These are phyloP conservation scores for Pogona vitticeps DNA, from an alignment of 2,113 vertebrate species.

Conservation along the genomic window DNA sequence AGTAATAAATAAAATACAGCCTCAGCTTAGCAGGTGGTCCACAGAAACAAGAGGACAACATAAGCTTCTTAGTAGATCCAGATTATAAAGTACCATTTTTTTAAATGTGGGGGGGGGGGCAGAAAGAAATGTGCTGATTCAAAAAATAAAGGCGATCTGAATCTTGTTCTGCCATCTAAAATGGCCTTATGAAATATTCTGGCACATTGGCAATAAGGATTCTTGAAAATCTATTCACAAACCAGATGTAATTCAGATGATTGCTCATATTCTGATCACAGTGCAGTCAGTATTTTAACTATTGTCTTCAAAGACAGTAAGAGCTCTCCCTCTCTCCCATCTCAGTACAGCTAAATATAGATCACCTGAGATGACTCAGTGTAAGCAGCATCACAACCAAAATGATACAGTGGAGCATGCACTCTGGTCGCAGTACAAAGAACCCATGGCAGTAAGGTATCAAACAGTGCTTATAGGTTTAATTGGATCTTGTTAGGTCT, in stretches of 20 bases:
- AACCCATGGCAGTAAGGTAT: neutral
- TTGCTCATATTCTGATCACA: constrained; percentile 63
- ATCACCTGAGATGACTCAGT: constrained; percentile 68
- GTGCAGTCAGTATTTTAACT: constrained; percentile 61
- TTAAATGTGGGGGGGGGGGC: neutral
- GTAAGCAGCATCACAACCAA: constrained; percentile 53
- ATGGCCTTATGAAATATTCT: constrained; percentile 29
- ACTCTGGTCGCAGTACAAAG: constrained; percentile 28
- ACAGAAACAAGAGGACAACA: constrained; percentile 34
- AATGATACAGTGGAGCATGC: constrained; percentile 49
- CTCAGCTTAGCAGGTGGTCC: constrained; percentile 42
- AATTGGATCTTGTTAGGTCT: constrained; percentile 28
- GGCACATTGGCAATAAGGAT: constrained; percentile 28
- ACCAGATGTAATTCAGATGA: constrained; percentile 67
- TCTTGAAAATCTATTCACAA: constrained; percentile 47
- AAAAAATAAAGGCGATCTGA: neutral
- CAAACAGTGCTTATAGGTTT: constrained; percentile 28
- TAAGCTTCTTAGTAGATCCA: constrained; percentile 63
- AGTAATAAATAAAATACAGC: constrained; percentile 51
- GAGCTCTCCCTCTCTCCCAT: constrained; percentile 24
- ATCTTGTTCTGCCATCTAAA: constrained; percentile 3
- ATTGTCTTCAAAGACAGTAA: constrained; percentile 59
- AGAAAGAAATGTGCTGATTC: constrained; percentile 20
- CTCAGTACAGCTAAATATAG: constrained; percentile 52
- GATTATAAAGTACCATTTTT: constrained; percentile 39